Evolutionary conservation across 2,113 vertebrate genomes (phyloP).

Genomic region (Amblyornis subalaris): DNA sequence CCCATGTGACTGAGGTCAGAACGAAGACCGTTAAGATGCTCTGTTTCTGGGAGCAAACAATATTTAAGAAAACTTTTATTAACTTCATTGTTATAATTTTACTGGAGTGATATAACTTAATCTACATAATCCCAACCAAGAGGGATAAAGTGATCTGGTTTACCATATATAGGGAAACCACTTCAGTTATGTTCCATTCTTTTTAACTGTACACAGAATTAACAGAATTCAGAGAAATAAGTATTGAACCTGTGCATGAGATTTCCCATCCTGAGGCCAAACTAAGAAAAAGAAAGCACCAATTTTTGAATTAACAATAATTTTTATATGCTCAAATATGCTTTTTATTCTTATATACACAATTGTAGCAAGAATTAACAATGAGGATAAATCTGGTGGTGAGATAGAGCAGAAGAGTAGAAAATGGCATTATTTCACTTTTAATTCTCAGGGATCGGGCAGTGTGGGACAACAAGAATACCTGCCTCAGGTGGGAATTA

Average conservation of each 20-base stretch:
- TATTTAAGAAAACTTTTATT: neutral
- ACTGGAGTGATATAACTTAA: neutral
- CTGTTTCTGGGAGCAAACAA: neutral
- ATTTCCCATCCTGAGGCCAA: neutral
- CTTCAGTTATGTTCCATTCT: neutral
- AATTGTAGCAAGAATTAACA: neutral
- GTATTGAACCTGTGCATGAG: neutral
- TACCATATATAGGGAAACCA: neutral
- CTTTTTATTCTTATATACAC: neutral
- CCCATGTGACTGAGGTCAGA: neutral
- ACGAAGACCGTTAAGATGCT: neutral
- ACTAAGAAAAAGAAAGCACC: neutral
- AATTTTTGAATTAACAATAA: neutral
- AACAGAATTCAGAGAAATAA: neutral
- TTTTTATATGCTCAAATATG: neutral
- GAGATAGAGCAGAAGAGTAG: neutral
- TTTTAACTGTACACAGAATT: neutral
- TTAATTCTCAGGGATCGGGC: neutral
- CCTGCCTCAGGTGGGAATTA: slow-evolving; percentile 32
- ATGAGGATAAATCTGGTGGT: neutral
- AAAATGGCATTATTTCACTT: neutral
- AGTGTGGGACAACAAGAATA: neutral
- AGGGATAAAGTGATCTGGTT: neutral
- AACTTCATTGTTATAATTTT: neutral
- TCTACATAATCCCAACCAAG: neutral